Base-by-base conservation (phyloP, 2,797 vertebrate genomes). In the Cottoperca gobio region DNA sequence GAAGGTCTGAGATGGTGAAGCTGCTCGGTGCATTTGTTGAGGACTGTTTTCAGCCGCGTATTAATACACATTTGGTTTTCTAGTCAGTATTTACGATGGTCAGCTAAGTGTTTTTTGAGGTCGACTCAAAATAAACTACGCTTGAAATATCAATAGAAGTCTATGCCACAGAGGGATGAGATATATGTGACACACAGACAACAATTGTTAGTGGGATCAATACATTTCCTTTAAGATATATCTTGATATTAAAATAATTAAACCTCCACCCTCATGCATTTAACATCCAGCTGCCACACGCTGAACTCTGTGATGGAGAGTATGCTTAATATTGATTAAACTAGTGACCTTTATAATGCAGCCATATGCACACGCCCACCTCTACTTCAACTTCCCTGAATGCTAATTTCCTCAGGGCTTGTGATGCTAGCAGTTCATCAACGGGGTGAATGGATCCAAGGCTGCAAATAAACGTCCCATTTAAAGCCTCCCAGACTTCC, bases 401-500 rank as follows among this genome's bases (percentile, higher is more conserved):
- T 6, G 61, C 55, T 82, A 39, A 75, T 75, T 82, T 76, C 79
- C 58, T 39, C 21, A 68, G 63, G 67, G 61, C 71, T 17, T 45
- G 12, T 57, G 68, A 85, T 57, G 46, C 68, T 52, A 45, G 62
- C 59, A 62, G 68, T 82, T 85, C 52, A 88, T 81, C 73, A 76
- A 45, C 0, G 4, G 42, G 35, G 21, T 50, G 63, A 79, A 76
- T 14, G 13, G 55, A 80, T 79, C 59, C 33, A 45, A 39, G 1
- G 50, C 26, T 73, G 49, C 33, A 55, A 71, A 63, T 50, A 50
- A 83, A 31, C 31, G 8, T 28, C 53, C 54, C 64, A 24, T 68
- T 64, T 55, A 68, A 69, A 77, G 9, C 35, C 65, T 61, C 74
- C 74, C 57, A 73, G 31, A 55, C 68, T 65, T 60, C 72, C 49